Base-by-base conservation (phyloP, 2,113 vertebrate species). In the Mungos mungo region DNA sequence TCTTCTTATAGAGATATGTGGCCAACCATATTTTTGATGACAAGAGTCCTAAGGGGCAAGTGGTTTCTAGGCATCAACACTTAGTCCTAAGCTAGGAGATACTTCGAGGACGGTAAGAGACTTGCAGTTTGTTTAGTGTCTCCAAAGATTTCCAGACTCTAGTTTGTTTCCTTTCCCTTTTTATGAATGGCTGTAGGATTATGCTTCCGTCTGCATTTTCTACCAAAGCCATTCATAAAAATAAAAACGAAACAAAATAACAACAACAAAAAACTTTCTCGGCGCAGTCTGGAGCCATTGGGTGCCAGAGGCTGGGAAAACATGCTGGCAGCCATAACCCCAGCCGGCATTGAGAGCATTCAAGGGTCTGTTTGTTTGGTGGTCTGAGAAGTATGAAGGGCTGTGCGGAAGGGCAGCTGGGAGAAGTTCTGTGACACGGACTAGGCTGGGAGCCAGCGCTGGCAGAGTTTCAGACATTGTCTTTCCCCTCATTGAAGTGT, bases 391-490 rank as follows among this genome's bases (percentile, higher is more conserved):
- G 98, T 98, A 98, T 98, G 98, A 98, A 98, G 98, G 98, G 98
- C 98, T 98, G 97, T 97, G 97, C 98, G 97, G 98, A 98, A 98
- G 98, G 98, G 99, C 98, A 98, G 99, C 98, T 98, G 98, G 98
- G 98, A 98, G 98, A 99, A 99, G 98, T 98, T 98, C 98, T 98
- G 97, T 98, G 99, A 99, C 99, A 99, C 96, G 98, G 98, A 98
- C 99, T 99, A 98, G 99, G 99, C 99, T 94, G 81, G 71, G 96
- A 98, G 99, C 99, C 99, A 99, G 98, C 74, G 97, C 98, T 99
- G 99, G 99, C 99, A 98, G 97, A 60, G 90, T 98, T 99, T 99
- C 99, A 99, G 98, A 99, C 98, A 99, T 99, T 99, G 99, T 99
- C 99, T 99, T 99, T 98, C 98, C 97, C 97, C 98, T 99, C 99